phyloP scores from a whole-genome alignment of 2,797 vertebrate genomes.

The Lates japonicus region DNA sequence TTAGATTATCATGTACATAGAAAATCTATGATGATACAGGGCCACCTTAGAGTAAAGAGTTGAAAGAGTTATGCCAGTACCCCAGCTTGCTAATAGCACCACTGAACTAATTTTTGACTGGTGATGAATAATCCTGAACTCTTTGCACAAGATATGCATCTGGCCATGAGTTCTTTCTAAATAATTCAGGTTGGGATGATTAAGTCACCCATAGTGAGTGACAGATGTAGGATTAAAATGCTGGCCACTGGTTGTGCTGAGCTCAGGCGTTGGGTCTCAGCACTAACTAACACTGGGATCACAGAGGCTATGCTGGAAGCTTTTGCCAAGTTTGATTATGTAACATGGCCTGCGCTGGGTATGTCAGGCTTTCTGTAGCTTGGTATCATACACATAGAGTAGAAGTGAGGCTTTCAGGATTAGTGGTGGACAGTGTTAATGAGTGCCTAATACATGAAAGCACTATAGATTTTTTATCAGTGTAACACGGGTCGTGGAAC shows the following conservation, averaged over 20 bases:
- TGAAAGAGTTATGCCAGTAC: neutral
- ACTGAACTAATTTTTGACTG: conserved; percentile 22
- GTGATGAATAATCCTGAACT: conserved; percentile 34
- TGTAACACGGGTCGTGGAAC: neutral
- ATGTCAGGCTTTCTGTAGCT: conserved; percentile 37
- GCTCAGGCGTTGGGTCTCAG: conserved; percentile 61
- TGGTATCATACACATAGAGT: conserved; percentile 39
- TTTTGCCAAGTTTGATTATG: conserved; percentile 64
- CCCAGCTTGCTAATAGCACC: neutral
- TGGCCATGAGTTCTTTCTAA: conserved; percentile 52
- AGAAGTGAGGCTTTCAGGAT: conserved; percentile 59
- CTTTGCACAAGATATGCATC: conserved; percentile 28
- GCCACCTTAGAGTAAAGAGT: neutral
- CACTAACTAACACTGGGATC: conserved; percentile 59
- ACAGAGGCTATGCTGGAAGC: conserved; percentile 48
- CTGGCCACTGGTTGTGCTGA: conserved; percentile 66
- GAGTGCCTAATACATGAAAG: conserved; percentile 18
- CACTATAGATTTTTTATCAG: conserved; percentile 32
- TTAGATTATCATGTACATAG: too few relatives aligned
- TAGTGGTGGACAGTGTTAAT: conserved; percentile 46
- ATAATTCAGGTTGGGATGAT: conserved; percentile 66
- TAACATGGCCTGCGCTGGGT: conserved; percentile 38
- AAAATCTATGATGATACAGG: neutral
- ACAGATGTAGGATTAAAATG: conserved; percentile 71
- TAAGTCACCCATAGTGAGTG: conserved; percentile 62